Evolutionary conservation across 1,140 invertebrate species (phyloP).

Genomic region (Drosophila mauritiana): DNA sequence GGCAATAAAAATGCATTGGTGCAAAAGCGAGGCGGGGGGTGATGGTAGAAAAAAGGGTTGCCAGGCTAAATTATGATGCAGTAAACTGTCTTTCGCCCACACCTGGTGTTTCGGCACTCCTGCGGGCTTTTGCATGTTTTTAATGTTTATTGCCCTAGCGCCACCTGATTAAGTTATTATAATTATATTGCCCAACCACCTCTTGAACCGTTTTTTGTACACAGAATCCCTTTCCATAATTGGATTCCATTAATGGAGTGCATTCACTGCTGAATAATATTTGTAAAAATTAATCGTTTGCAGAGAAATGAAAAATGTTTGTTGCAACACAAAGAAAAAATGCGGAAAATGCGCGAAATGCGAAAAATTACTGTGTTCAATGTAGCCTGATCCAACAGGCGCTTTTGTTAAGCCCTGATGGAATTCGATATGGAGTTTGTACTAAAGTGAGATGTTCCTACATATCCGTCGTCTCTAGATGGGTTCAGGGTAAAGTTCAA

Average conservation of each 20-base stretch:
- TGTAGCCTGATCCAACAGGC: no score
- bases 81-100: constrained; percentile 30
- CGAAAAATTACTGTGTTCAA: background rate
- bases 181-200: constrained; percentile 32
- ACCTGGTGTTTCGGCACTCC: background rate
- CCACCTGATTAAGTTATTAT: constrained; percentile 61
- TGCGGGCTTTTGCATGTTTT: constrained; percentile 10
- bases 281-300: constrained; percentile 41
- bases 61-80: constrained; percentile 54
- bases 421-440: no score
- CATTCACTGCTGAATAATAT: constrained; percentile 38
- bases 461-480: background rate
- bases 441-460: no score
- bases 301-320: constrained; percentile 36
- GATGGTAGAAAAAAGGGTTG: constrained; percentile 21
- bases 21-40: background rate
- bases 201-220: background rate
- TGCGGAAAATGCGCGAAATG: background rate
- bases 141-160: constrained; percentile 58
- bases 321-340: background rate
- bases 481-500: background rate
- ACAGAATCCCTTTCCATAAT: constrained; percentile 3
- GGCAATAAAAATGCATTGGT: constrained; percentile 38
- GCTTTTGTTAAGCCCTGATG: background rate
- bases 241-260: constrained; percentile 45